Base-by-base conservation (phyloP, 2,797 vertebrate species). In the Lerista edwardsae region DNA sequence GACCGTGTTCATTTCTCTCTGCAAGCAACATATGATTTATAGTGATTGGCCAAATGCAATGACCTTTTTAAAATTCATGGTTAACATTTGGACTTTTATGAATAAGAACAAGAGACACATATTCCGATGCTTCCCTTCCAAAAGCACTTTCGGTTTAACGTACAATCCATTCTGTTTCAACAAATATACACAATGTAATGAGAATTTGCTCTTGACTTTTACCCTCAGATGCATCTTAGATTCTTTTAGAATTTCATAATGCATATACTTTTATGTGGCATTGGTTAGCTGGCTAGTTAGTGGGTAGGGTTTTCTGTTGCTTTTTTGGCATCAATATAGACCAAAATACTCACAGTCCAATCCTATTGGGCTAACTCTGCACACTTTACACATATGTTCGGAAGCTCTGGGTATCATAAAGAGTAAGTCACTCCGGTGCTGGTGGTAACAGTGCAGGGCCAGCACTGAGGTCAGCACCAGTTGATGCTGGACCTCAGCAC, bases 1-100 rank as follows among this genome's bases (percentile, higher is more conserved):
- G 71, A 44, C 44, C 83, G 8, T 57, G 67, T 82, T 90, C 79
- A 34, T 51, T 87, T 88, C 15, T 83, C 80, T 82, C 74, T 64
- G 89, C 84, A 78, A 84, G 82, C 83, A 84, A 6, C 80, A 88
- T 88, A 88, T 76, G 82, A 88, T 89, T 79, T 73, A 85, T 85
- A 90, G 71, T 82, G 62, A 2, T 19, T 86, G 41, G 51, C 90
- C 86, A 78, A 86, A 76, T 78, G 79, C 51, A 81, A 61, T 89
- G 89, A 92, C 90, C 91, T 93, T 93, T 92, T 92, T 8, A 91
- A 91, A 93, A 93, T 92, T 91, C 51, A 82, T 87, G 91, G 87
- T 82, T 91, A 91, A 88, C 87, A 86, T 92, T 93, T 89, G 21
- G 14, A 86, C 90, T 77, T 91, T 47, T n/a, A 36, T 90, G 80